Base-by-base conservation (phyloP, 2,797 vertebrate species). In the Sebastes alutus region DNA sequence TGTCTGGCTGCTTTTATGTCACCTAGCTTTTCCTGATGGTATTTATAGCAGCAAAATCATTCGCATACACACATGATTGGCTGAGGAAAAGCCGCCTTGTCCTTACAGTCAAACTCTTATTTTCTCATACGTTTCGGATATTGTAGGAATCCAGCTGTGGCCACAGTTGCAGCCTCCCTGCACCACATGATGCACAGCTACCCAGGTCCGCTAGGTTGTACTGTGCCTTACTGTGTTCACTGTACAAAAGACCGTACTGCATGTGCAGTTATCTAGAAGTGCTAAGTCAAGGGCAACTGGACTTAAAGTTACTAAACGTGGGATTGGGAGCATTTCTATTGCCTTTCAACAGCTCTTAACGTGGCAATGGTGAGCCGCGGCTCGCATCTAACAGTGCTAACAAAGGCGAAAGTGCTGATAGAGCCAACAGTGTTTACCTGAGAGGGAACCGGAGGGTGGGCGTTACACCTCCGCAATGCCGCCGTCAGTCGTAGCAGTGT, bases 1-100 rank as follows among this genome's bases (percentile, higher is more conserved):
- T 83, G 85, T 88, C 87, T 86, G 71, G 80, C 77, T 78, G 84
- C 92, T 90, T 90, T 88, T 46, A 78, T 89, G 90, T 92, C 90
- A 91, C 86, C 85, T 86, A 49, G 84, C 70, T 70, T 87, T 86
- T 81, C 76, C 85, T 88, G 81, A 18, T 78, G 75, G 38, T 89
- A 91, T 94, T 92, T 89, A 85, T 92, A 90, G 87, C n/a, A 76
- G 52, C 77, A 62, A 55, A 87, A 76, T 80, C 59, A 86, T 83
- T 85, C 68, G 1, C 38, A 49, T 62, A 52, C 70, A 59, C 58
- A 62, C 56, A 42, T 84, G 73, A 75, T 66, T 81, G 75, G 66
- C 67, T 20, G 12, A 61, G 69, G 66, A 79, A 80, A 87, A 75
- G 22, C 23, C 32, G 33, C 61, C 54, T 76, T 75, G 64, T 54